phyloP scores from a whole-genome alignment of 2,113 vertebrate species.

The cat (Felis catus) region F.catus_Fca126_mat1.0 CM031411.1:27308501-27309000 shows the following conservation, averaged over 20 bases:
- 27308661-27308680: constrained; percentile 19
- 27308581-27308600: not conserved
- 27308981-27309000: constrained; percentile 14
- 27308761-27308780: constrained; percentile 6
- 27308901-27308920: not conserved
- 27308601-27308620: not conserved
- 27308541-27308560: constrained; percentile 5
- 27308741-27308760: constrained; percentile 27
- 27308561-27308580: not conserved
- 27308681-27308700: constrained; percentile 24
- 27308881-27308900: not conserved
- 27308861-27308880: constrained; percentile 29
- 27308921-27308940: not conserved
- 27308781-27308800: not conserved
- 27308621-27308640: not conserved
- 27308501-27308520: not conserved
- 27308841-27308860: constrained; percentile 13
- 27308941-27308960: constrained; percentile 9
- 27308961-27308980: constrained; percentile 12
- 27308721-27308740: constrained; percentile 46
- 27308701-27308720: not conserved
- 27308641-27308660: not conserved
- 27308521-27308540: not conserved
- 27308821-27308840: constrained; percentile 22
- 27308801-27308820: constrained; percentile 34